Evolutionary conservation across 2,797 vertebrate genomes (phyloP), one percentile per base, ranked within the genome.

Genomic region (Anolis apletophallus): DNA sequence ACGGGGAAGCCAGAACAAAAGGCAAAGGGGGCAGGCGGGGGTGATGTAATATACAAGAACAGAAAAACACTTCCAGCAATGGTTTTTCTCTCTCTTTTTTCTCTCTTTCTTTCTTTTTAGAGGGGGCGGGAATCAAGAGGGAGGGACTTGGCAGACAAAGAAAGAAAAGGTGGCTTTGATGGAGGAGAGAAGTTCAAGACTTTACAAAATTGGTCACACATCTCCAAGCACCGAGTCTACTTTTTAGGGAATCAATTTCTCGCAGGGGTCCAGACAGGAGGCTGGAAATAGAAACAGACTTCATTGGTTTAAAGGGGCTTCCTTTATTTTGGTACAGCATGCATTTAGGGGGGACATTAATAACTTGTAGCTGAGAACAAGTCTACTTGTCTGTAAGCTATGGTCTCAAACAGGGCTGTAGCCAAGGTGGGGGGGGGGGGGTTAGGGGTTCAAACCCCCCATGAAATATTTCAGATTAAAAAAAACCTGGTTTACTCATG

Each of bases 81-180:
- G 91, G 96, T 57, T 29, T 29, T n/a, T n/a, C n/a, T n/a, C n/a
- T 64, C 29, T 64, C 29, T 64, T 64, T 26, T 26, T 29, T 12
- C 7, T 8, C 7, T 46, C 7, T 7, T 7, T 6, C 7, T 8
- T 46, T 46, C 7, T 94, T 81, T 57, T 50, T 19, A 54, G 19
- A 16, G 46, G 26, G 3, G 73, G 19, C n/a, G 14, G 46, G 67
- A 34, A 23, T 29, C 34, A 23, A 12, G 78, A 29, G 91, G 88
- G 94, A 96, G 96, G 96, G 95, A 94, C 91, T 96, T 97, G 96
- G 96, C 96, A 93, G 84, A 67, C 89, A 95, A 97, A 97, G 94
- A 97, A 97, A 97, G 95, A 94, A 96, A 96, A 96, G 95, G 96
- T 96, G 96, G 94, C 95, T 97, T 97, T 96, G 95, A 97, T 96